phyloP scores from a whole-genome alignment of 2,797 vertebrate species.

The Erethizon dorsatum region DNA sequence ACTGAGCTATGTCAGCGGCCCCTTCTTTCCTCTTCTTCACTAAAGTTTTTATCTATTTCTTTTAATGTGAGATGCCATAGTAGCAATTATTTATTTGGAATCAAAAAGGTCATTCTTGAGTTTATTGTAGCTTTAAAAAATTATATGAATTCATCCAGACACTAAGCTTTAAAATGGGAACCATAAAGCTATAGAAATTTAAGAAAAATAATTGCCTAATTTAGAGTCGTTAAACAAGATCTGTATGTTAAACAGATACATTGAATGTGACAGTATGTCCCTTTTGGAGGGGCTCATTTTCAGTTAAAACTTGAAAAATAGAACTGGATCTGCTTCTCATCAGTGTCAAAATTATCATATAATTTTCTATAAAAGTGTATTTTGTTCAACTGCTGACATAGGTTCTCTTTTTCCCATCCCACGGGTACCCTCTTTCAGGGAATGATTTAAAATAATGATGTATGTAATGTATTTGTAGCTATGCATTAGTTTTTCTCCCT shows the following conservation, averaged over 20 bases:
- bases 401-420: conserved; percentile 52
- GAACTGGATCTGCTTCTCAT: conserved; percentile 75
- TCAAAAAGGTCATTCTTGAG: conserved; percentile 6
- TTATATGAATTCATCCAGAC: conserved; percentile 35
- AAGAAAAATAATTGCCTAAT: conserved; percentile 75
- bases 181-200: conserved; percentile 59
- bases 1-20: no score
- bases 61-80: not conserved
- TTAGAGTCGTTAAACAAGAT: conserved; percentile 67
- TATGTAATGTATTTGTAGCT: conserved; percentile 34
- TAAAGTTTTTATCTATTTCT: not conserved
- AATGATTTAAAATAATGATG: conserved; percentile 70
- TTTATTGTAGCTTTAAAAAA: conserved; percentile 67
- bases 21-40: not conserved
- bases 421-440: conserved; percentile 31
- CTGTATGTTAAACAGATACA: conserved; percentile 77
- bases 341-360: conserved; percentile 74
- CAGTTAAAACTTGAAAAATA: conserved; percentile 70
- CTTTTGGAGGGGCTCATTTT: conserved; percentile 60
- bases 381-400: conserved; percentile 70
- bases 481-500: not conserved
- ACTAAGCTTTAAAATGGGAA: conserved; percentile 65
- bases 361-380: conserved; percentile 73
- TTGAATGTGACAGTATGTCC: conserved; percentile 66
- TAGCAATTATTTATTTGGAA: conserved; percentile 45